Conservation (phyloP, 2,888 invertebrate species). For the Clivina fossor region DNA sequence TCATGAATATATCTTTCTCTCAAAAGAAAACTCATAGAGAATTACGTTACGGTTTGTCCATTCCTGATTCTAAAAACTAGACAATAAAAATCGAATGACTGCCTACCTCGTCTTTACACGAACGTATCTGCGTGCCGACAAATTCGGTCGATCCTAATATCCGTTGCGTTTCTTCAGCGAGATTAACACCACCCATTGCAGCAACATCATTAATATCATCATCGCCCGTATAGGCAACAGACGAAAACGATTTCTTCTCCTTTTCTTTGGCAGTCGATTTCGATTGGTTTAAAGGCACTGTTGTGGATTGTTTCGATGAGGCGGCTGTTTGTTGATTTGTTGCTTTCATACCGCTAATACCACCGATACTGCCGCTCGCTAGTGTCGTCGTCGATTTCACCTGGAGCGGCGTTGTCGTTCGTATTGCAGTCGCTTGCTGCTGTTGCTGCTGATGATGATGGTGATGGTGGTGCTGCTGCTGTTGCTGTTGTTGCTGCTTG, state of each 20-base stretch:
- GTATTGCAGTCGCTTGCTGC: slow-evolving; percentile 55
- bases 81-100: too few relatives aligned
- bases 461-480: slow-evolving; percentile 46
- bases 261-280: slow-evolving; percentile 73
- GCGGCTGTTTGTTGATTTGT: slow-evolving; percentile 49
- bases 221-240: slow-evolving; percentile 64
- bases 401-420: slow-evolving; percentile 48
- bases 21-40: too few relatives aligned
- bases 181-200: slow-evolving; percentile 98
- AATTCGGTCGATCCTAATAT: slow-evolving; percentile 83
- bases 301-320: slow-evolving; percentile 60
- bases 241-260: slow-evolving; percentile 69
- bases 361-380: too few relatives aligned
- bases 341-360: slow-evolving; percentile 51
- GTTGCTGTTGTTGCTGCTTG: slow-evolving; percentile 39
- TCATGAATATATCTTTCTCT: too few relatives aligned
- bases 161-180: slow-evolving; percentile 93
- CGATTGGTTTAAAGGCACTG: slow-evolving; percentile 58
- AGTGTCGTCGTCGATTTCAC: slow-evolving; percentile 50
- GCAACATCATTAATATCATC: slow-evolving; percentile 99
- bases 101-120: slow-evolving; percentile 92
- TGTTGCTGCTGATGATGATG: too few relatives aligned
- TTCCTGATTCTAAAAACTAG: too few relatives aligned
- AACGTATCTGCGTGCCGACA: slow-evolving; percentile 75
- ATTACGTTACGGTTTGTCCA: too few relatives aligned